Percentiles rank a stretch among this genome's conserved stretches.
Conservation (phyloP, 2,888 invertebrate species). For the Perizoma affinitatum region DNA sequence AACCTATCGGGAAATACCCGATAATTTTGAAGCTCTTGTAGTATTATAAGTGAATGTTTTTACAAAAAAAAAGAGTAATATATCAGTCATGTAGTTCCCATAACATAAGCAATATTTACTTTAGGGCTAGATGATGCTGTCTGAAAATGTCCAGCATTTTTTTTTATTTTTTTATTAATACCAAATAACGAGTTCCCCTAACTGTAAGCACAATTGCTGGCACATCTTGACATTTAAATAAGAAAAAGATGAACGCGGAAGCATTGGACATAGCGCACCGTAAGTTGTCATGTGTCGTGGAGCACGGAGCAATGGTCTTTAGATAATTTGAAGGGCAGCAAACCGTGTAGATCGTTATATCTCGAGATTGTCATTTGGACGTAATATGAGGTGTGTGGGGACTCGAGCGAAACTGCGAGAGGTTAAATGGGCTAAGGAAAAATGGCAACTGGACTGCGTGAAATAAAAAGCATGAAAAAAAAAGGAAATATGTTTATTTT, state of each 20-base stretch:
- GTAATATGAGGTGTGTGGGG: conserved; percentile 44
- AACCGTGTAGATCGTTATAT: conserved; percentile 81
- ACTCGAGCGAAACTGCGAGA: conserved; percentile 36
- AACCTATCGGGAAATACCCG: too few relatives aligned
- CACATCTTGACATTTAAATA: conserved; percentile 1
- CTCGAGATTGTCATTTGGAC: conserved; percentile 70
- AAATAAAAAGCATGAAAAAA: too few relatives aligned
- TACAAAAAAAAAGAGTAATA: too few relatives aligned
- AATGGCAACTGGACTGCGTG: too few relatives aligned
- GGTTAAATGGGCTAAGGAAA: background rate
- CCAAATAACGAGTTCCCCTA: background rate
- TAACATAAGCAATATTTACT: too few relatives aligned
- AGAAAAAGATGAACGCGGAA: conserved; percentile 56
- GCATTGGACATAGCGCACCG: conserved; percentile 71
- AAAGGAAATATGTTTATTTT: too few relatives aligned
- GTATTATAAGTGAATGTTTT: too few relatives aligned
- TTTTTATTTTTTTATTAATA: too few relatives aligned
- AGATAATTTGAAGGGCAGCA: conserved; percentile 79
- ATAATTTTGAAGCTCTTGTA: too few relatives aligned
- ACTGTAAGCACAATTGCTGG: background rate
- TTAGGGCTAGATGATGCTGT: too few relatives aligned
- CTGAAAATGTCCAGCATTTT: too few relatives aligned
- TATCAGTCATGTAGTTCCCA: too few relatives aligned
- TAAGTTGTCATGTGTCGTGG: conserved; percentile 75
- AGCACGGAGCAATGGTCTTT: conserved; percentile 79